Conservation (phyloP, 2,888 invertebrate genomes). For the Mythimna lalbum region DNA sequence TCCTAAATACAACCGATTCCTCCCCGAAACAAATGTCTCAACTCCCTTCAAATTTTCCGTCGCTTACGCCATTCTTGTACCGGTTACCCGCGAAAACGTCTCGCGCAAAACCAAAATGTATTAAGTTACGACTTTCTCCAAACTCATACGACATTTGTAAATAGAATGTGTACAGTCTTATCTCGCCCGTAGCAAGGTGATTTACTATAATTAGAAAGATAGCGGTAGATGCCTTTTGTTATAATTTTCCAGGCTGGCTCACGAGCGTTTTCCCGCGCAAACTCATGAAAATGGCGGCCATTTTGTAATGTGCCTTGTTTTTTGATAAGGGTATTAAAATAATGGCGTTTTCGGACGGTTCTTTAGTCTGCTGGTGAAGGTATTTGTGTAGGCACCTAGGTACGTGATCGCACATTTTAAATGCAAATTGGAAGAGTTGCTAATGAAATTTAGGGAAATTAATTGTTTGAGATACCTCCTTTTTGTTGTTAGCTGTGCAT, state of each 20-base stretch:
- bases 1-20: slow-evolving; percentile 71
- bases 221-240: slow-evolving; percentile 91
- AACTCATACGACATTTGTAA: slow-evolving; percentile 82
- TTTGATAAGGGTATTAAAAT: slow-evolving; percentile 91
- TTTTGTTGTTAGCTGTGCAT: slow-evolving; percentile 62
- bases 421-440: slow-evolving; percentile 85
- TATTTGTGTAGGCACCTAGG: slow-evolving; percentile 81
- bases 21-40: slow-evolving; percentile 70
- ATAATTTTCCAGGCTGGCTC: slow-evolving; percentile 90
- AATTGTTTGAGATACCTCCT: slow-evolving; percentile 69
- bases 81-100: slow-evolving; percentile 69
- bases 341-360: slow-evolving; percentile 86
- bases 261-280: slow-evolving; percentile 88
- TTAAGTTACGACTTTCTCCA: slow-evolving; percentile 72
- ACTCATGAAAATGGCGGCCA: slow-evolving; percentile 89
- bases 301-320: slow-evolving; percentile 91
- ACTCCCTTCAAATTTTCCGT: slow-evolving; percentile 68
- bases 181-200: slow-evolving; percentile 90
- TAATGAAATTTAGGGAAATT: slow-evolving; percentile 84
- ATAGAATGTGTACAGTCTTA: slow-evolving; percentile 83
- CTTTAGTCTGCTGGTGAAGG: slow-evolving; percentile 81
- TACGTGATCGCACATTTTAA: slow-evolving; percentile 87
- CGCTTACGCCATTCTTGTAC: slow-evolving; percentile 74
- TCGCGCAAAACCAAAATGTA: slow-evolving; percentile 76
- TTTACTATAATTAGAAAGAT: slow-evolving; percentile 91